Conservation (phyloP, 2,113 vertebrate species). For the Bufo bufo region DNA sequence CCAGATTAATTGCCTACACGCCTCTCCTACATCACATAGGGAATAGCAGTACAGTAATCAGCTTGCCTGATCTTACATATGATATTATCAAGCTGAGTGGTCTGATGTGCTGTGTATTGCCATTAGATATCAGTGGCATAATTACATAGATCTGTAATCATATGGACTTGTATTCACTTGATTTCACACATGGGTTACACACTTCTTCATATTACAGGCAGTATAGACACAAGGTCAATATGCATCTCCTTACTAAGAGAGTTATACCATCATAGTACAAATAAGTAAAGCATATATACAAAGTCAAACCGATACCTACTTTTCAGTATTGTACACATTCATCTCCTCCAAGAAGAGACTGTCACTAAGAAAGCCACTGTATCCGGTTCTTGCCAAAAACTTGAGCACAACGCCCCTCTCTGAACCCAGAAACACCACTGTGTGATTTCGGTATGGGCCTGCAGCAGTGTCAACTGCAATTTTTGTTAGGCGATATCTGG, state of each 20-base stretch:
- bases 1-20: slow-evolving; percentile 12
- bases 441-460: slow-evolving; percentile 89
- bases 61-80: neutral
- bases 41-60: neutral
- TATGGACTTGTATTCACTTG: no score
- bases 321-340: slow-evolving; percentile 94
- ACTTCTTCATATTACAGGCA: no score
- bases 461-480: slow-evolving; percentile 91
- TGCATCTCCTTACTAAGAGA: neutral
- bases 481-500: slow-evolving; percentile 94
- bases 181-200: no score
- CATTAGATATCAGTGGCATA: neutral
- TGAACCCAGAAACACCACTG: slow-evolving; percentile 94
- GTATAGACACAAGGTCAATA: no score
- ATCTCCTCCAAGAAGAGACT: slow-evolving; percentile 98
- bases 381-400: slow-evolving; percentile 91
- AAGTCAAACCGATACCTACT: slow-evolving; percentile 70
- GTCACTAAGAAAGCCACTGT: slow-evolving; percentile 89
- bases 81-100: neutral
- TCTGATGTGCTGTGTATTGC: neutral
- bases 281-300: neutral
- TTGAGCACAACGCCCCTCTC: slow-evolving; percentile 97
- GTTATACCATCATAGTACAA: neutral
- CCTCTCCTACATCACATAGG: neutral
- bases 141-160: no score